These are phyloP conservation scores for Brienomyrus longianalis DNA, from an alignment of 2,113 vertebrate genomes.

Conservation along the genomic window DNA sequence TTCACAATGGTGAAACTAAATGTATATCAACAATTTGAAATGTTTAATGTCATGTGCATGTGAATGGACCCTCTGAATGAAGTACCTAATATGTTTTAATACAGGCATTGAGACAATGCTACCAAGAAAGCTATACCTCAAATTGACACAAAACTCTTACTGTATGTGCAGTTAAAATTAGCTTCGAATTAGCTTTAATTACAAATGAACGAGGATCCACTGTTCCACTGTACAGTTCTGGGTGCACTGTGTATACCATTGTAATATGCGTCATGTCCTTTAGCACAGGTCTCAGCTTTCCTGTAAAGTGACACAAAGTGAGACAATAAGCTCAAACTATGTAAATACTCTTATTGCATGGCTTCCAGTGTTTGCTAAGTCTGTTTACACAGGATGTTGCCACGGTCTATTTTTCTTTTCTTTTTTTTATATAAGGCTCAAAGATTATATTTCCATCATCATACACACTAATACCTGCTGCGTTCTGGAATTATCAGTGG, in stretches of 20 bases:
- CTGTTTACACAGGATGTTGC: constrained; percentile 11
- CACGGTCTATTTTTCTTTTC: not conserved
- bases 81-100: not conserved
- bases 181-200: not conserved
- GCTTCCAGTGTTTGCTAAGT: not conserved
- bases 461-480: not conserved
- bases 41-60: not conserved
- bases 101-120: not conserved
- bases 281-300: not conserved
- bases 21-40: not conserved
- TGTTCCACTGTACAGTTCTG: not conserved
- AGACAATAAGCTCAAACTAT: not conserved
- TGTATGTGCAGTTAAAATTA: not conserved
- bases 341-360: not conserved
- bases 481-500: not conserved
- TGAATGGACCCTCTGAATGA: not conserved
- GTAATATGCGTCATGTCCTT: not conserved
- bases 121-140: not conserved
- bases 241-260: not conserved
- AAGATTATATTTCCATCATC: not conserved
- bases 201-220: not conserved
- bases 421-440: not conserved
- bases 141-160: not conserved
- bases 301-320: not conserved
- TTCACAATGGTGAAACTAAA: not conserved